Evolutionary conservation across 2,888 invertebrate genomes (phyloP), one percentile per base, ranked within the genome.

Genomic region (Heliconius hortense): DNA sequence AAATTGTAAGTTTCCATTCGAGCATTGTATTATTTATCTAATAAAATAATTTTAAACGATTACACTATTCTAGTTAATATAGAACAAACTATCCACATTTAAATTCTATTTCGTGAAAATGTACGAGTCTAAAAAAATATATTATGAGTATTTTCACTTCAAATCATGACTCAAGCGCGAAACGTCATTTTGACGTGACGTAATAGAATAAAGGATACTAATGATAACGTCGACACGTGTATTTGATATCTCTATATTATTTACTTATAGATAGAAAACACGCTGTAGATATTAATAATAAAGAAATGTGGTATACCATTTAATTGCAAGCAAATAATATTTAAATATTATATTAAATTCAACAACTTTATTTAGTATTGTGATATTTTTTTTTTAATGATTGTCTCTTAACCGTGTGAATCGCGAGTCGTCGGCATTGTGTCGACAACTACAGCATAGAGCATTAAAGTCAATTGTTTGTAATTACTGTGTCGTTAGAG

Each of bases 401-500:
- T 75, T 74, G 68, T 60, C 31, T 62, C 73, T 76, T 75, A 74
- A 76, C 74, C 74, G 71, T 79, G 76, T 73, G 74, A 79, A 77
- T 62, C 26, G 71, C 39, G 76, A 76, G 73, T 56, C 68, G 68
- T n/a, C 60, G 67, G 72, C 73, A 77, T 79, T 80, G 76, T 80
- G 63, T 70, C 67, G 72, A 76, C 72, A 72, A 79, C 72, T 76
- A 79, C 64, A 76, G 78, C 78, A 78, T 68, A 76, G 78, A 70
- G 43, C 79, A 78, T 78, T 78, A 74, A 64, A 74, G 79, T 79
- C 79, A 79, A 81, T 79, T 81, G 79, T 79, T 77, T 72, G 79
- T 79, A 83, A 82, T 82, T 83, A 85, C 79, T 81, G 77, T 35
- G 83, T 78, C 74, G 78, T 82, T 88, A 88, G 82, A 83, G 89